Percentiles rank a stretch among this genome's conserved stretches.
These are phyloP conservation scores for Oryzias javanicus DNA, from an alignment of 2,113 vertebrate species.

Conservation along the genomic window DNA sequence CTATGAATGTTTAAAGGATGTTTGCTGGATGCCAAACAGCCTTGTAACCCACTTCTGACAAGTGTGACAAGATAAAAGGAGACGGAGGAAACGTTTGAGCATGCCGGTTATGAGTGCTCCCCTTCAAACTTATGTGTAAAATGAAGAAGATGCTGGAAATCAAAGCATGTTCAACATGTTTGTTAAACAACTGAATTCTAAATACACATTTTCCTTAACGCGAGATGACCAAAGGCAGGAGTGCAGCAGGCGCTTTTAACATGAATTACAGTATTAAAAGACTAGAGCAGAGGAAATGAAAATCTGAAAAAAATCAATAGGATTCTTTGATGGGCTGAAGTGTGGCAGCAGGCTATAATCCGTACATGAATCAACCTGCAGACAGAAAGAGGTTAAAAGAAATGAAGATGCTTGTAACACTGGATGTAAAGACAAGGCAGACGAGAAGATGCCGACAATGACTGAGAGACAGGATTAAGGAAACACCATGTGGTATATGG, in stretches of 20 bases:
- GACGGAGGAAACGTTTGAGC: conserved; percentile 13
- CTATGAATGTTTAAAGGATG: conserved; percentile 18
- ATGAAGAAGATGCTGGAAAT: not conserved
- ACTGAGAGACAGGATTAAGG: conserved; percentile 26
- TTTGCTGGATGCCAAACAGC: conserved; percentile 49
- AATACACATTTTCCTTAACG: conserved; percentile 16
- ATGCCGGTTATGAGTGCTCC: conserved; percentile 7
- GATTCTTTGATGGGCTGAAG: conserved; percentile 8
- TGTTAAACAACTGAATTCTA: not conserved
- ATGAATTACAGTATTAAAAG: conserved; percentile 24
- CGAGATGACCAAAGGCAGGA: conserved; percentile 7
- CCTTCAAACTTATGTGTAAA: conserved; percentile 9
- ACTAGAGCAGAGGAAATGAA: conserved; percentile 12
- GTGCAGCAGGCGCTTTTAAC: not conserved
- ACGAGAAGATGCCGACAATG: conserved; percentile 10
- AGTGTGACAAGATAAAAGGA: conserved; percentile 27
- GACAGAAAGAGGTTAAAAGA: conserved; percentile 9
- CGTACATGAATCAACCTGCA: conserved; percentile 21
- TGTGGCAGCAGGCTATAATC: conserved; percentile 9
- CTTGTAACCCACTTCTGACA: conserved; percentile 57
- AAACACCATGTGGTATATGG: conserved; percentile 38
- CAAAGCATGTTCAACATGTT: not conserved
- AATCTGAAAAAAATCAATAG: conserved; percentile 37
- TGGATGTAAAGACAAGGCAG: conserved; percentile 18
- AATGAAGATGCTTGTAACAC: conserved; percentile 16